Evolutionary conservation across 2,888 invertebrate species (phyloP).

Genomic region (Orgyia antiqua): DNA sequence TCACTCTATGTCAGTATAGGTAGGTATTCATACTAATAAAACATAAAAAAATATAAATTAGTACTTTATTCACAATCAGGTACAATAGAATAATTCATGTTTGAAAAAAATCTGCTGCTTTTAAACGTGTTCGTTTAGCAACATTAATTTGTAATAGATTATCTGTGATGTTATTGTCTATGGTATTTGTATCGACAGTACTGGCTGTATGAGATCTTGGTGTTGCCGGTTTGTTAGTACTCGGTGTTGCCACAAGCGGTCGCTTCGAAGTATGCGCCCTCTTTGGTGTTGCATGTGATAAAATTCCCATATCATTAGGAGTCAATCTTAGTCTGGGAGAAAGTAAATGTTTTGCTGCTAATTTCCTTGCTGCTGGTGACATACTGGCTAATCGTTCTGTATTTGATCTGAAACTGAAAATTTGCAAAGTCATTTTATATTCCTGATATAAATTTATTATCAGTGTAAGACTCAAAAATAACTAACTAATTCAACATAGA

Average conservation of each 20-base stretch:
- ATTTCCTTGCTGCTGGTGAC: slow-evolving; percentile 95
- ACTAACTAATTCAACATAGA: too few species aligned
- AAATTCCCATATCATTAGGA: slow-evolving; percentile 54
- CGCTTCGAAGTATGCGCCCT: slow-evolving; percentile 32
- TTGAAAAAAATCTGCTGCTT: slow-evolving; percentile 89
- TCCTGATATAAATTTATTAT: too few species aligned
- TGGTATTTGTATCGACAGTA: slow-evolving; percentile 20
- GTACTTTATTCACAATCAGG: too few species aligned
- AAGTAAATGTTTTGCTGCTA: slow-evolving; percentile 83
- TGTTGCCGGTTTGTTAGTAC: slow-evolving; percentile 21
- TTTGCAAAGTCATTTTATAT: background rate
- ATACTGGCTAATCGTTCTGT: slow-evolving; percentile 91
- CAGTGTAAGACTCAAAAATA: too few species aligned
- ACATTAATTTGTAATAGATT: slow-evolving; percentile 89
- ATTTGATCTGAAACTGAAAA: slow-evolving; percentile 75
- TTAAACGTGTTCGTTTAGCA: slow-evolving; percentile 84
- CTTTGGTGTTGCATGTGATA: slow-evolving; percentile 45
- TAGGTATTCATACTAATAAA: too few species aligned
- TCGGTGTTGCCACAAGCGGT: slow-evolving; percentile 46
- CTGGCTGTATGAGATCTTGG: slow-evolving; percentile 15
- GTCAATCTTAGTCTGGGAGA: slow-evolving; percentile 67
- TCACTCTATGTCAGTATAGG: too few species aligned
- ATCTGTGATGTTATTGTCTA: slow-evolving; percentile 83
- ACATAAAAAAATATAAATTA: too few species aligned
- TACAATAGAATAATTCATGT: slow-evolving; percentile 19